Percentiles rank a stretch among this genome's conserved stretches.
Evolutionary conservation across 1,140 invertebrate genomes (phyloP).

Genomic region (Lasaia peninsularis): DNA sequence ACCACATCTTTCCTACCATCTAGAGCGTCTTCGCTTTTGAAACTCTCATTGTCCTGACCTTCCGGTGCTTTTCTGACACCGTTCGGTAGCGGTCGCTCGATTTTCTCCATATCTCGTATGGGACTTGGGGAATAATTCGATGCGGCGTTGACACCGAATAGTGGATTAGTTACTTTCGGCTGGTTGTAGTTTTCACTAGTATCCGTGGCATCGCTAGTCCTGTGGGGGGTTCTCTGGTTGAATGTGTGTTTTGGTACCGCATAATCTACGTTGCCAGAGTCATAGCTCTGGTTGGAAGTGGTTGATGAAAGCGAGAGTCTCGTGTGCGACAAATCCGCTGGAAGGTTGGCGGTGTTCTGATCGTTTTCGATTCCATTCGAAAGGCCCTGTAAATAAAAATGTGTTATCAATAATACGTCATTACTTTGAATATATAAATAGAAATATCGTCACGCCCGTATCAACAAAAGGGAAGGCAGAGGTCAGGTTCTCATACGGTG

Average conservation of each 20-base stretch:
- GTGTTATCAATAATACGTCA: too few relatives aligned
- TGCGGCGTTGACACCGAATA: conserved; percentile 73
- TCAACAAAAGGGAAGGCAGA: too few relatives aligned
- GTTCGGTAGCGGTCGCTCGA: conserved; percentile 55
- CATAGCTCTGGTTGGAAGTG: conserved; percentile 65
- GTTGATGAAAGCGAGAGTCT: conserved; percentile 64
- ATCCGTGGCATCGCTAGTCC: conserved; percentile 40
- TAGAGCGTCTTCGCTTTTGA: conserved; percentile 79
- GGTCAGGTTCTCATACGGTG: too few relatives aligned
- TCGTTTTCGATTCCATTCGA: conserved; percentile 77
- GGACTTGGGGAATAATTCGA: conserved; percentile 66
- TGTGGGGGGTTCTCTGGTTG: conserved; percentile 35
- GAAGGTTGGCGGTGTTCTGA: conserved; percentile 71
- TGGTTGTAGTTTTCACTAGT: conserved; percentile 42
- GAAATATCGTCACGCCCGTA: too few relatives aligned
- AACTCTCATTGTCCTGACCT: conserved; percentile 86
- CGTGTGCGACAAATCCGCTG: conserved; percentile 61
- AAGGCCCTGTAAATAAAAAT: conserved; percentile 58
- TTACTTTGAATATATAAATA: too few relatives aligned
- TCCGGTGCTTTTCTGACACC: conserved; percentile 83
- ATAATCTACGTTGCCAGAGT: conserved; percentile 62
- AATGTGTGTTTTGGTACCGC: conserved; percentile 59
- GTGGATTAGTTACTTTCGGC: conserved; percentile 64
- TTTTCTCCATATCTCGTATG: conserved; percentile 37
- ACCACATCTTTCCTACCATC: conserved; percentile 76